Evolutionary conservation across 2,888 invertebrate genomes (phyloP).

Genomic region (Mantis religiosa): DNA sequence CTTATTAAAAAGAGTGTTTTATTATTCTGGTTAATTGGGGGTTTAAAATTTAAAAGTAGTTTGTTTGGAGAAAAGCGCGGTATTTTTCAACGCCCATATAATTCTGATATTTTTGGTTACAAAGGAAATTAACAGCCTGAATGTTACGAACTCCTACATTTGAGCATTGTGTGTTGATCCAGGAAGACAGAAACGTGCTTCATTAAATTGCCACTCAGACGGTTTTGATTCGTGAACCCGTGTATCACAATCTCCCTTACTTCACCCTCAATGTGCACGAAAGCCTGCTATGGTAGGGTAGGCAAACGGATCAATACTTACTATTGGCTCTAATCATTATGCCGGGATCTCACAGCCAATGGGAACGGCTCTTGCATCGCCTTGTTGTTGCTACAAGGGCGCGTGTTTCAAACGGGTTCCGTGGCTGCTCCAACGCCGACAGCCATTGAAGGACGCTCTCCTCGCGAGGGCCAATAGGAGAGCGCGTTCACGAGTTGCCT

Average conservation of each 20-base stretch:
- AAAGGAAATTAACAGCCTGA: too few relatives aligned
- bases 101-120: too few relatives aligned
- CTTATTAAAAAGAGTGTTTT: too few relatives aligned
- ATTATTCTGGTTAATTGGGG: too few relatives aligned
- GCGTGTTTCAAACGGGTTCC: slow-evolving; percentile 14
- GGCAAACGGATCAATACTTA: slow-evolving; percentile 27
- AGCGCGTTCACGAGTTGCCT: not conserved
- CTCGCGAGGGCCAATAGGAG: slow-evolving; percentile 8
- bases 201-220: not conserved
- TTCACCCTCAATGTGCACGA: slow-evolving; percentile 9
- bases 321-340: slow-evolving; percentile 30
- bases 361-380: not conserved
- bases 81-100: too few relatives aligned
- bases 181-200: not conserved
- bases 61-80: too few relatives aligned
- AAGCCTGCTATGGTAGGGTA: not conserved
- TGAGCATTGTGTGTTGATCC: too few relatives aligned
- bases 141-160: too few relatives aligned
- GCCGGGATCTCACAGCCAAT: slow-evolving; percentile 24
- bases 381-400: not conserved
- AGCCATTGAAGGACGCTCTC: not conserved
- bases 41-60: too few relatives aligned
- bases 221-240: slow-evolving; percentile 6
- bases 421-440: not conserved
- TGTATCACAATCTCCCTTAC: slow-evolving; percentile 22